Evolutionary conservation across 1,140 invertebrate species (phyloP), one percentile per base, ranked within the genome.

Genomic region (Oryctes rhinoceros): DNA sequence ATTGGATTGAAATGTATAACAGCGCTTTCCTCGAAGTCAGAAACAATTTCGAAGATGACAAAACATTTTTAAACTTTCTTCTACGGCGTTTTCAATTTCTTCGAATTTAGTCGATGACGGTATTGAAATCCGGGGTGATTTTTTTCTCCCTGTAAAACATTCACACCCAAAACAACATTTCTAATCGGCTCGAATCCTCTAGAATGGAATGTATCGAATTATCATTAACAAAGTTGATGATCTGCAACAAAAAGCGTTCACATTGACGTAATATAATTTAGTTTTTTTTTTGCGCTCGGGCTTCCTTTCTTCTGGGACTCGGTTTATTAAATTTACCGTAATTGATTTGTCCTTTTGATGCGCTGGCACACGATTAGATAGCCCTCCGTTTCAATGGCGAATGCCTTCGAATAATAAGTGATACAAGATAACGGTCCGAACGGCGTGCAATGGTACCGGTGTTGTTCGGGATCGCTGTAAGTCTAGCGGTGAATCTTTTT

Each of bases 401-500:
- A 18, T 1, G 18, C 15, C 4, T 15, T 18, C 15, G 53, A 59
- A 59, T 59, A 18, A 18, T 59, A 59, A 59, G 53, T 59, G 53
- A 59, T 59, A 18, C 15, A n/a, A 59, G 53, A 59, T 59, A 59
- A 59, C 53, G 53, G 53, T 59, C 53, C n/a, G n/a, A n/a, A 59
- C 15, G 53, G 53, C 18, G 53, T 59, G 53, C 53, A 59, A n/a
- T 59, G 53, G 53, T 59, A 18, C 53, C 13, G 53, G 18, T 59
- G 53, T 59, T 59, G 53, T 59, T 4, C 53, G 53, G 13, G 53
- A 59, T 59, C 53, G 53, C 10, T 18, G 53, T 59, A 10, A n/a
- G 5, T 59, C 53, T 59, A 59, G 53, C 53, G 53, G 53, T 59
- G 53, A 59, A 59, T 59, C 53, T 59, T 59, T 59, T 59, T 59